These are phyloP conservation scores for Pammene fasciana DNA, from an alignment of 2,888 invertebrate genomes.

Conservation along the genomic window DNA sequence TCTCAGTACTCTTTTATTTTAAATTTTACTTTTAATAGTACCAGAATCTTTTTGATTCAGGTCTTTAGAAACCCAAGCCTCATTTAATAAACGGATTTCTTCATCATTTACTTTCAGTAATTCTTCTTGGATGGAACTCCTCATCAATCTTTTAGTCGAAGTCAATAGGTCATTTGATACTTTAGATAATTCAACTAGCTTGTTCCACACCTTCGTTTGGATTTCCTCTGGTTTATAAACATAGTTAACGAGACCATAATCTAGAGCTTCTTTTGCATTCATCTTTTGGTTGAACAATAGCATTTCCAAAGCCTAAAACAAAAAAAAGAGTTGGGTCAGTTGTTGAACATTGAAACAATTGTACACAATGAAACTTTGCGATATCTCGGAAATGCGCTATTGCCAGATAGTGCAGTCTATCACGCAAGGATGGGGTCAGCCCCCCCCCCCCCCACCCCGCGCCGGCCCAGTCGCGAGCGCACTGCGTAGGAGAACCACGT, in stretches of 20 bases:
- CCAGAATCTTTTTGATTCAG: conserved; percentile 31
- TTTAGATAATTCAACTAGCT: conserved; percentile 80
- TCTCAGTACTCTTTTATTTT: conserved; percentile 13
- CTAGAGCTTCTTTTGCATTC: conserved; percentile 89
- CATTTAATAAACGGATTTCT: conserved; percentile 87
- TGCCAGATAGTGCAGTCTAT: too few species aligned
- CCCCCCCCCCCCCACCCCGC: too few species aligned
- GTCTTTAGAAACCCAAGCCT: conserved; percentile 86
- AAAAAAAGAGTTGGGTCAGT: conserved; percentile 6
- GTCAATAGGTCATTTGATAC: conserved; percentile 84
- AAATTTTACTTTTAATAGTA: conserved; percentile 54
- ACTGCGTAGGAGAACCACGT: too few species aligned
- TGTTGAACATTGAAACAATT: too few species aligned
- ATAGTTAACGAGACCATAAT: conserved; percentile 90
- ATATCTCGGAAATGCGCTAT: too few species aligned
- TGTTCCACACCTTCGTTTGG: conserved; percentile 83
- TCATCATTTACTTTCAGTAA: conserved; percentile 86
- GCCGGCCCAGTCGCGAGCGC: too few species aligned
- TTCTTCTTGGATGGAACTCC: conserved; percentile 81
- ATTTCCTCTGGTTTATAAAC: conserved; percentile 87
- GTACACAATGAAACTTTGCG: too few species aligned
- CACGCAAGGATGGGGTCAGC: too few species aligned
- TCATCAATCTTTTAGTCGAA: conserved; percentile 88
- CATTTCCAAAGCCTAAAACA: conserved; percentile 83
- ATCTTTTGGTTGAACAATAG: conserved; percentile 89